These are phyloP conservation scores for Rhinogobio ventralis DNA, from an alignment of 2,797 vertebrate genomes.

Conservation along the genomic window DNA sequence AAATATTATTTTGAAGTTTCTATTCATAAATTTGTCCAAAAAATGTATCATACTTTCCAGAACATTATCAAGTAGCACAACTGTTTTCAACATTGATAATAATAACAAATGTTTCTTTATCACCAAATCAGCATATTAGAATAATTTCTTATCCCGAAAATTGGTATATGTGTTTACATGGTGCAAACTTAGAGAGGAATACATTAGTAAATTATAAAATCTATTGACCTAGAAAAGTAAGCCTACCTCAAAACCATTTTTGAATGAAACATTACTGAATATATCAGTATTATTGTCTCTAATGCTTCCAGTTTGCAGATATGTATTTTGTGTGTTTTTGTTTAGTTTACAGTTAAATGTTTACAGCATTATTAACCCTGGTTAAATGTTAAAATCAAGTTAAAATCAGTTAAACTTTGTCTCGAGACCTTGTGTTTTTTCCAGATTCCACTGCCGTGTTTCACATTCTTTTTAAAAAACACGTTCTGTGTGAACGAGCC, in stretches of 20 bases:
- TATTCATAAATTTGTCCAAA: too few species aligned
- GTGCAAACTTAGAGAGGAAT: background rate
- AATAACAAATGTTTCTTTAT: background rate
- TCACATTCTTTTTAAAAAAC: too few species aligned
- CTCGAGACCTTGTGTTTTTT: too few species aligned
- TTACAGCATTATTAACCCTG: background rate
- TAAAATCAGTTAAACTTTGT: too few species aligned
- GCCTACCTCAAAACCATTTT: background rate
- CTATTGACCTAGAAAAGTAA: conserved; percentile 4
- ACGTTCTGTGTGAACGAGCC: too few species aligned
- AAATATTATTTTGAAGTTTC: background rate
- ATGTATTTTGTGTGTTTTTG: background rate
- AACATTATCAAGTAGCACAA: background rate
- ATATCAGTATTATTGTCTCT: background rate
- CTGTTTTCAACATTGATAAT: background rate
- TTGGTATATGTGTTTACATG: background rate
- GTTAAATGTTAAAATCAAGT: too few species aligned
- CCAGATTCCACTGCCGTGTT: too few species aligned
- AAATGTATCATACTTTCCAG: background rate
- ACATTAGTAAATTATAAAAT: background rate
- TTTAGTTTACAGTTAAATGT: background rate
- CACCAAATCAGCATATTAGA: background rate
- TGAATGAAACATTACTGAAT: background rate
- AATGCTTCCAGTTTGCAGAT: background rate
- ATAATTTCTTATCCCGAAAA: background rate